Evolutionary conservation across 2,113 vertebrate genomes (phyloP).

Genomic region (Daphoenositta chrysoptera): DNA sequence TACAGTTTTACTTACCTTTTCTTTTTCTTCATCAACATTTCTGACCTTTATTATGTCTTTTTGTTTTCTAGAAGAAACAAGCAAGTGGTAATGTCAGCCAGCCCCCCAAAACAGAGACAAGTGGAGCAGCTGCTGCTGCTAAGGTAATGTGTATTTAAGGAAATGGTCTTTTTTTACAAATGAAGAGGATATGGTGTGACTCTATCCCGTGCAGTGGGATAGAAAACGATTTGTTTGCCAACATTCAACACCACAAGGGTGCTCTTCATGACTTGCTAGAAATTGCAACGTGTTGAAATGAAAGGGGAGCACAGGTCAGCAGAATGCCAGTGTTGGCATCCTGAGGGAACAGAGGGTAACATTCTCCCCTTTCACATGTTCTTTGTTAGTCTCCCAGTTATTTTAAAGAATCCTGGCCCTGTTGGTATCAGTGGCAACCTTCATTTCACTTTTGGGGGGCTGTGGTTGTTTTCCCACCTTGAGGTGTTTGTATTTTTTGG

Average conservation of each 20-base stretch:
- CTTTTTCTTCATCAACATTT: background rate
- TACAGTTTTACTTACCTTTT: background rate
- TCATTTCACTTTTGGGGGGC: background rate
- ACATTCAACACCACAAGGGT: background rate
- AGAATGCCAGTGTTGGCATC: background rate
- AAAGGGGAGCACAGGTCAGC: background rate
- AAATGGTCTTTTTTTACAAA: background rate
- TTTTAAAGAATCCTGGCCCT: background rate
- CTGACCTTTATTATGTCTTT: background rate
- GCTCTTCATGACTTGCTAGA: background rate
- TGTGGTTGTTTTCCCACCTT: background rate
- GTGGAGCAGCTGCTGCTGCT: background rate
- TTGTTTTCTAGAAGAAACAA: background rate
- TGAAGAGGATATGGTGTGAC: background rate
- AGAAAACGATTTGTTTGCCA: rapidly evolving
- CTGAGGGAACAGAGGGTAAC: background rate
- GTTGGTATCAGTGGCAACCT: background rate
- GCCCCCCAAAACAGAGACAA: background rate
- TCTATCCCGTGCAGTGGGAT: background rate
- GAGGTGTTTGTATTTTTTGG: background rate
- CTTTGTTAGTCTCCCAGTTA: background rate
- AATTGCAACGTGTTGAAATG: background rate
- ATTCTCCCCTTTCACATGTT: background rate
- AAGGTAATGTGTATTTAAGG: background rate
- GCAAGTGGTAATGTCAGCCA: background rate